Base-by-base conservation (phyloP, 92 coral and sea anemone species). In the Paragorgia papillata region DNA sequence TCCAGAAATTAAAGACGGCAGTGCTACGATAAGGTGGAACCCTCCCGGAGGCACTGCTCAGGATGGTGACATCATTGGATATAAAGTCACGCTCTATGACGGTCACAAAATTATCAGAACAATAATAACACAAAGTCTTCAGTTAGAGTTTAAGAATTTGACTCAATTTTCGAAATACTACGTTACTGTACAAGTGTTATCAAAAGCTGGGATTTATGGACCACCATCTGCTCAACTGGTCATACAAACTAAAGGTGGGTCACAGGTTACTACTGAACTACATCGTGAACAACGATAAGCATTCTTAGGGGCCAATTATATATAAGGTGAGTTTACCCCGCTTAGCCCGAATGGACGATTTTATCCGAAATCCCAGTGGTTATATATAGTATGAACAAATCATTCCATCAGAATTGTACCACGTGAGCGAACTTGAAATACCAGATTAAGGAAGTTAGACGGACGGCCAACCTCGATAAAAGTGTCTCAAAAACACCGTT, bases 1-100 rank as follows among this genome's bases (percentile, higher is more conserved):
- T n/a, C 51, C 78, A 34, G 64, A 71, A 2, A 41, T 71, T 71
- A 54, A 31, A 22, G 78, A 71, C 53, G 30, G 64, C 9, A 71
- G 63, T 58, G 84, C 86, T 41, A 64, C 35, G 31, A 19, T 90
- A 18, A 67, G 87, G 58, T 94, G 98, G 98, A 37, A 74, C 43
- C 86, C 89, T 18, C 92, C 97, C 0, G 20, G 25, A 54, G 41
- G 40, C 13, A 7, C 54, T 39, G 41, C 9, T 1, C 50, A 51
- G 43, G 40, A 66, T 20, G 73, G 26, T 5, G 73, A 51, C 14
- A 37, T 51, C 53, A 13, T 71, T 53, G 64, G 62, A 19, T 71
- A 71, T 54, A 53, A 29, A 71, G 51, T 71, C 24, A 71, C 64
- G 5, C 17, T 71, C 9, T 71, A 51, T 34, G 53, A 71, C 25